Percentiles rank a stretch among this genome's conserved stretches.
phyloP scores from a whole-genome alignment of 2,888 invertebrate species.

The Drosophila putrida region DNA sequence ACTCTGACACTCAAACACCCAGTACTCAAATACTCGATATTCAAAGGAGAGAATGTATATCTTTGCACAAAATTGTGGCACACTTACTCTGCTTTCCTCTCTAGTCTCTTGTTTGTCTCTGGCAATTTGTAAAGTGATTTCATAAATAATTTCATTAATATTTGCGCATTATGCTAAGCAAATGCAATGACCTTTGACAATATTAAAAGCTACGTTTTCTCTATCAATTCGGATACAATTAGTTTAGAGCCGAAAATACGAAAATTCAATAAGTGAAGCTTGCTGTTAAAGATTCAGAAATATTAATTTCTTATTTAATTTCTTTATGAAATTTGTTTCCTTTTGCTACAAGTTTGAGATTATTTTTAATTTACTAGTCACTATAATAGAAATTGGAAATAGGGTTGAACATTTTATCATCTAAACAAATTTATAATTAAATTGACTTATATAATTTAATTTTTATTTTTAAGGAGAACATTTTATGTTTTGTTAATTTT shows the following conservation, averaged over 20 bases:
- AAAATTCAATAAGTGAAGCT: slow-evolving; percentile 11
- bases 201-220: slow-evolving; percentile 18
- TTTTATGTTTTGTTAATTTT: too few relatives aligned
- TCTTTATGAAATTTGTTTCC: not conserved
- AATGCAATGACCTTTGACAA: slow-evolving; percentile 54
- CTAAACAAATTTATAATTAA: too few relatives aligned
- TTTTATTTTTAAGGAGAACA: too few relatives aligned
- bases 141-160: slow-evolving; percentile 56
- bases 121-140: slow-evolving; percentile 55
- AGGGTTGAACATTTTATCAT: too few relatives aligned
- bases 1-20: slow-evolving; percentile 7
- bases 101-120: slow-evolving; percentile 3
- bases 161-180: slow-evolving; percentile 45
- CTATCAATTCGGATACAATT: slow-evolving; percentile 29
- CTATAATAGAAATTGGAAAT: too few relatives aligned
- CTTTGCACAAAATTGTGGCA: slow-evolving; percentile 31
- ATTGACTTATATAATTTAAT: too few relatives aligned
- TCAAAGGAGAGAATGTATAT: not conserved
- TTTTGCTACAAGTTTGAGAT: not conserved
- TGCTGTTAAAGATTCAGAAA: not conserved
- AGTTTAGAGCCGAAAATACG: slow-evolving; percentile 25
- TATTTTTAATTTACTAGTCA: too few relatives aligned
- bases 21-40: slow-evolving; percentile 1
- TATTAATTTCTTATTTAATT: too few relatives aligned
- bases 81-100: slow-evolving; percentile 15